phyloP scores from a whole-genome alignment of 2,888 invertebrate genomes.

The Phorcus lineatus region DNA sequence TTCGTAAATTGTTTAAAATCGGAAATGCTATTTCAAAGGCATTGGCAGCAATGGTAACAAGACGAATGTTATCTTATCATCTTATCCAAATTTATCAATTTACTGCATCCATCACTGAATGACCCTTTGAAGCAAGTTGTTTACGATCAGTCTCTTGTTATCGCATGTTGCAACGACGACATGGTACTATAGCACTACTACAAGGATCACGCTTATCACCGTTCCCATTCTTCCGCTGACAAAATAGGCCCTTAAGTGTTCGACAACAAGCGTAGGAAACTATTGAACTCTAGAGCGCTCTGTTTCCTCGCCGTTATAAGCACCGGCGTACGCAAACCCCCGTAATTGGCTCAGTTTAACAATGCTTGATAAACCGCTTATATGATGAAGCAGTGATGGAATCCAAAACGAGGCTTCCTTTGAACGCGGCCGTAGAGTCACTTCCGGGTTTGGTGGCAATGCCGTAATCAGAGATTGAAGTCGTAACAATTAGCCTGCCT shows the following conservation, averaged over 20 bases:
- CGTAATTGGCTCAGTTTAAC: background rate
- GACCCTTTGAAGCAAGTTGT: too few relatives aligned
- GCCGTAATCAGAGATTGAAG: background rate
- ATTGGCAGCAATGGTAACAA: too few relatives aligned
- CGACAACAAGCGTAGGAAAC: slow-evolving; percentile 5
- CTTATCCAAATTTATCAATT: too few relatives aligned
- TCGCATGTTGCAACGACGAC: too few relatives aligned
- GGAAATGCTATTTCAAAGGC: too few relatives aligned
- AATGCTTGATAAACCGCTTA: slow-evolving; percentile 1
- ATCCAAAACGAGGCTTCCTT: background rate
- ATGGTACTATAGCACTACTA: too few relatives aligned
- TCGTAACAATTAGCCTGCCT: background rate
- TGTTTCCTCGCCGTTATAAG: slow-evolving; percentile 12
- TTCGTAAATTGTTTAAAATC: too few relatives aligned
- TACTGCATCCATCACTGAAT: too few relatives aligned
- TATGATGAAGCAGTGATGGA: background rate
- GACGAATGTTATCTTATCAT: too few relatives aligned
- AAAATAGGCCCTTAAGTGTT: slow-evolving; percentile 12
- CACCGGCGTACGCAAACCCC: background rate
- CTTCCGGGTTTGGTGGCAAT: background rate
- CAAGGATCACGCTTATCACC: background rate
- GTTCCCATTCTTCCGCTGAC: slow-evolving; percentile 9
- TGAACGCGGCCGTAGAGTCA: background rate
- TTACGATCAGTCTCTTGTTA: too few relatives aligned
- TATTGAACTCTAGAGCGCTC: slow-evolving; percentile 1